phyloP scores from a whole-genome alignment of 1,140 invertebrate genomes.

The Macrosteles quadrilineatus region DNA sequence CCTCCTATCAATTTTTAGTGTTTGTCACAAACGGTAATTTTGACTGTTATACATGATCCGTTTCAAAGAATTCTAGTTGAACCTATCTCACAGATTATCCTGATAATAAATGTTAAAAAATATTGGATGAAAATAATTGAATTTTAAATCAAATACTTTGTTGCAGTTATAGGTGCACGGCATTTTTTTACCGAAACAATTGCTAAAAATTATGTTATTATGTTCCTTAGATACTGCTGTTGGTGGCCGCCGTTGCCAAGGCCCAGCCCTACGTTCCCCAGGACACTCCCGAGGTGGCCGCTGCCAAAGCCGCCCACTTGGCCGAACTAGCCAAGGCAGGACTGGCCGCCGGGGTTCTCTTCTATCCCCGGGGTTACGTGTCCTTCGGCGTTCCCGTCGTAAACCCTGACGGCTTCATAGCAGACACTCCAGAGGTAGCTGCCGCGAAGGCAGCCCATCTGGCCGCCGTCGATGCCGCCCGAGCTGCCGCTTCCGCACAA shows the following conservation, averaged over 20 bases:
- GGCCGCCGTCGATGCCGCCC: slow-evolving; percentile 38
- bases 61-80: too few species aligned
- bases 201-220: too few species aligned
- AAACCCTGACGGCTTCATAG: neutral
- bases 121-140: too few species aligned
- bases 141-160: too few species aligned
- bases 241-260: slow-evolving; percentile 57
- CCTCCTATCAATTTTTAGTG: too few species aligned
- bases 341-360: slow-evolving; percentile 7
- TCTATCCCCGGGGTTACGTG: slow-evolving; percentile 39
- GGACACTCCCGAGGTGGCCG: slow-evolving; percentile 41
- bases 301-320: slow-evolving; percentile 43
- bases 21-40: too few species aligned
- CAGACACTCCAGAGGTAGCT: neutral
- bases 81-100: too few species aligned
- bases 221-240: too few species aligned
- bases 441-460: slow-evolving; percentile 42
- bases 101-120: too few species aligned
- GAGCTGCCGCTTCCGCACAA: slow-evolving; percentile 37
- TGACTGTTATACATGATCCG: too few species aligned
- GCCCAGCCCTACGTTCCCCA: slow-evolving; percentile 49
- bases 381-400: slow-evolving; percentile 32
- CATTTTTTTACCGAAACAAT: too few species aligned
- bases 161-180: too few species aligned
- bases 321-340: slow-evolving; percentile 39